A percentile compares a stretch with the other conserved stretches of the same genome.
phyloP scores from a whole-genome alignment of 2,113 vertebrate genomes.

The Sander vitreus region DNA sequence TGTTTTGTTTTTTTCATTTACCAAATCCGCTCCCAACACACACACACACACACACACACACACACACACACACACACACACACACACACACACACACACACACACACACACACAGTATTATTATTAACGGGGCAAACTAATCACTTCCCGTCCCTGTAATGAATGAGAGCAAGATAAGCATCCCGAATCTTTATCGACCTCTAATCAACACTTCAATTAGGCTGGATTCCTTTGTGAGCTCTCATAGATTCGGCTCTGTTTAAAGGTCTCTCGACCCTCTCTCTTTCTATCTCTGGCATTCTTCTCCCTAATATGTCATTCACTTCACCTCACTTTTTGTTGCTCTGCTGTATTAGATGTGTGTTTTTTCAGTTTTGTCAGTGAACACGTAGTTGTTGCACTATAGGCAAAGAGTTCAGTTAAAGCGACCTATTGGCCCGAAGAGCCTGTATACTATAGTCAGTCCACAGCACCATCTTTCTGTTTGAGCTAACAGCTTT shows the following conservation, averaged over 20 bases:
- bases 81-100: constrained; percentile 4
- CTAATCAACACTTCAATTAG: constrained; percentile 71
- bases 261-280: constrained; percentile 40
- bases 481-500: neutral
- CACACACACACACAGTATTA: constrained; percentile 11
- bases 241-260: constrained; percentile 36
- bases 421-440: neutral
- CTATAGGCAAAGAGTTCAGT: neutral
- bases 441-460: neutral
- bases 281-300: neutral
- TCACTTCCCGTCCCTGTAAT: constrained; percentile 45
- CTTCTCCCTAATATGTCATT: constrained; percentile 21
- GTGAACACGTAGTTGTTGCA: neutral
- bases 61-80: constrained; percentile 13
- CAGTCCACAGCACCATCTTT: neutral
- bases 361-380: constrained; percentile 10
- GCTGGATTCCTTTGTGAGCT: constrained; percentile 53
- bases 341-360: constrained; percentile 18
- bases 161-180: constrained; percentile 56
- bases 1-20: constrained; percentile 40
- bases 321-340: constrained; percentile 18
- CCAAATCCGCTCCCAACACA: constrained; percentile 30
- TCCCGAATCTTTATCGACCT: constrained; percentile 44
- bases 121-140: constrained; percentile 49
- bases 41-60: constrained; percentile 6